Conservation (phyloP, 1,140 invertebrate species). For the Sarcophaga bullata region DNA sequence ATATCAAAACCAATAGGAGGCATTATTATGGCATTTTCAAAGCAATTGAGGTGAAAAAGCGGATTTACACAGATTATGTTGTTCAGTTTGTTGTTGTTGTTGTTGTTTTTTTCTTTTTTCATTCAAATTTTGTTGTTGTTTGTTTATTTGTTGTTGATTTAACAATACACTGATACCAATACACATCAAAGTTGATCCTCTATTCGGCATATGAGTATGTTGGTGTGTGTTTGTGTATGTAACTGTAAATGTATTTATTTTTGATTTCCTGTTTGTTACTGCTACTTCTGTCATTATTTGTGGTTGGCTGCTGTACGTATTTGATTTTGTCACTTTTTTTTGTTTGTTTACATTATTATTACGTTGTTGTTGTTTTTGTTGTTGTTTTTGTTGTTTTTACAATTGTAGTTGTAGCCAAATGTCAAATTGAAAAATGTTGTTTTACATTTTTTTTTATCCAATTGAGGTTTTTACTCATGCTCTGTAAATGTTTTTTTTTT, state of each 20-base stretch:
- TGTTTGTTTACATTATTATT: too few species aligned
- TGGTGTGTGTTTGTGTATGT: not conserved
- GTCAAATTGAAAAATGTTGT: conserved; percentile 40
- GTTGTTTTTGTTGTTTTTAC: too few species aligned
- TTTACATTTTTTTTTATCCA: not conserved
- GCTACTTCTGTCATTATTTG: not conserved
- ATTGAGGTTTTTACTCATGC: conserved; percentile 1
- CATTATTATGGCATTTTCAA: conserved; percentile 37
- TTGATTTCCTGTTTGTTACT: not conserved
- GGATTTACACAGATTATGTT: conserved; percentile 41
- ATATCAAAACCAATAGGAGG: conserved; percentile 31
- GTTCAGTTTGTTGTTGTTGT: conserved; percentile 14
- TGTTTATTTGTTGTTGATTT: not conserved
- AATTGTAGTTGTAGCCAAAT: conserved; percentile 17
- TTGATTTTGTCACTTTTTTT: too few species aligned
- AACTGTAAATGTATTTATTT: too few species aligned
- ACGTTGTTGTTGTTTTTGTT: too few species aligned
- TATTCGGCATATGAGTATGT: not conserved
- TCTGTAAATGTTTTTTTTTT: not conserved
- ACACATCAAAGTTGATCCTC: too few species aligned
- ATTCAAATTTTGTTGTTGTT: not conserved
- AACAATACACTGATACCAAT: not conserved
- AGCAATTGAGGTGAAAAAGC: conserved; percentile 41
- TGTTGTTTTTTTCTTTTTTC: not conserved
- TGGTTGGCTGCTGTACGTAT: too few species aligned